A percentile compares a stretch with the other conserved stretches of the same genome.
These are phyloP conservation scores for Cephus sareptanus DNA, from an alignment of 2,888 invertebrate genomes.

Conservation along the genomic window DNA sequence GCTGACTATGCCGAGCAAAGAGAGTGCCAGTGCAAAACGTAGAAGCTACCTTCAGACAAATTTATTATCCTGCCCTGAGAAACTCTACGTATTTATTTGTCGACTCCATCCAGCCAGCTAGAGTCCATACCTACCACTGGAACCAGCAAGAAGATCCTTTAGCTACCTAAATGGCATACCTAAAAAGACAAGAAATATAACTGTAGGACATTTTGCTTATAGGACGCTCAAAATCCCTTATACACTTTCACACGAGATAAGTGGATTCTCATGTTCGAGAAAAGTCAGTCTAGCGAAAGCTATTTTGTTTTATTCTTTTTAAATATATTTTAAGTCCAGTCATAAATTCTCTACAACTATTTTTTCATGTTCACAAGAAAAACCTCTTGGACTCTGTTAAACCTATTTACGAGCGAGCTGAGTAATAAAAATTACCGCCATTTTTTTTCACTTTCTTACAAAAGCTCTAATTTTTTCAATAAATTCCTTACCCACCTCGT, in stretches of 20 bases:
- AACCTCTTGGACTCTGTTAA: background rate
- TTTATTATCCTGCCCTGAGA: background rate
- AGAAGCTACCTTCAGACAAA: background rate
- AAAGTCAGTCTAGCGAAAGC: background rate
- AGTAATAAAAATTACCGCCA: background rate
- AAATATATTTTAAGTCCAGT: background rate
- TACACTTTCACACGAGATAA: slow-evolving; percentile 7
- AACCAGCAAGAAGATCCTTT: background rate
- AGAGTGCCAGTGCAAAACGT: background rate
- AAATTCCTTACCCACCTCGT: background rate
- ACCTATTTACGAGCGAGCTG: background rate
- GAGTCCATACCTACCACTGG: background rate
- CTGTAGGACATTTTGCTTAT: background rate
- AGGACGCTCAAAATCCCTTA: background rate
- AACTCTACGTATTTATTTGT: background rate
- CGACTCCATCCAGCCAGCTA: background rate
- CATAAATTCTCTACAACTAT: background rate
- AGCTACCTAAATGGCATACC: background rate
- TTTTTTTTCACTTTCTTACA: background rate
- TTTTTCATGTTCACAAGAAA: background rate
- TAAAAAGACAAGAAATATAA: background rate
- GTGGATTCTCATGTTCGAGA: slow-evolving; percentile 19
- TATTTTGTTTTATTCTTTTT: background rate
- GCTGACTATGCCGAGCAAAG: background rate
- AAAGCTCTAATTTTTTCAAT: background rate